A percentile compares a stretch with the other conserved stretches of the same genome.
phyloP scores from a whole-genome alignment of 2,797 vertebrate species.

The Chelon auratus region DNA sequence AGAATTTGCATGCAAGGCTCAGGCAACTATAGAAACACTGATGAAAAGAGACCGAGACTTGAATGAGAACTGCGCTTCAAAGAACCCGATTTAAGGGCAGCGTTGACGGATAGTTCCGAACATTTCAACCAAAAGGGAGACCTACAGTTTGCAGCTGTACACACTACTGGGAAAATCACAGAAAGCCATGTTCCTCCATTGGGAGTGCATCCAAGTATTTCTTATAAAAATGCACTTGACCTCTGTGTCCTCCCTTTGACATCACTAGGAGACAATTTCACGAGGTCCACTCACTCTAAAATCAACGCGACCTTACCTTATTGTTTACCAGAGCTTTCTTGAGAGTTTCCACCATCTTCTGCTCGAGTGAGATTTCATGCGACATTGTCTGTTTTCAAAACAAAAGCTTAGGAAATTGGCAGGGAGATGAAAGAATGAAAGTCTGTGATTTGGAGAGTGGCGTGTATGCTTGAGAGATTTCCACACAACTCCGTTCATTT shows the following conservation, averaged over 20 bases:
- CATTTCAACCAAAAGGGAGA: constrained; percentile 30
- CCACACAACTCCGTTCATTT: constrained; percentile 68
- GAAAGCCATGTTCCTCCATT: constrained; percentile 1
- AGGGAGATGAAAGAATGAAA: constrained; percentile 70
- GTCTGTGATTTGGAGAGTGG: constrained; percentile 65
- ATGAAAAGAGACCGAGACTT: constrained; percentile 70
- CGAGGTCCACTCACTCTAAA: constrained; percentile 12
- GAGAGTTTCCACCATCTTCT: constrained; percentile 60
- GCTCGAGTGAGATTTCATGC: constrained; percentile 61
- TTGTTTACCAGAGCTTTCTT: constrained; percentile 51
- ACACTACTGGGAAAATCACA: background rate
- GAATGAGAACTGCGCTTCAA: constrained; percentile 50
- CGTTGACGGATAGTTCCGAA: constrained; percentile 41
- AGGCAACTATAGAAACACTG: constrained; percentile 44
- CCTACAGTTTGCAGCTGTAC: constrained; percentile 15
- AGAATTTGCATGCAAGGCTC: constrained; percentile 56
- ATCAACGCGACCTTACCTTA: constrained; percentile 25
- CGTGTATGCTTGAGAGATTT: constrained; percentile 69
- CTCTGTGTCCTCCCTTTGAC: background rate
- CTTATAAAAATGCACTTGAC: background rate
- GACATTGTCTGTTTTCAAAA: constrained; percentile 69
- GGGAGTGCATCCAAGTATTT: too few species aligned
- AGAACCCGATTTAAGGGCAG: constrained; percentile 46
- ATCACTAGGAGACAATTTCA: background rate
- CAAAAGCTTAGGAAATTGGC: constrained; percentile 78